phyloP scores from a whole-genome alignment of 1,140 invertebrate genomes.

The Hyles euphorbiae region DNA sequence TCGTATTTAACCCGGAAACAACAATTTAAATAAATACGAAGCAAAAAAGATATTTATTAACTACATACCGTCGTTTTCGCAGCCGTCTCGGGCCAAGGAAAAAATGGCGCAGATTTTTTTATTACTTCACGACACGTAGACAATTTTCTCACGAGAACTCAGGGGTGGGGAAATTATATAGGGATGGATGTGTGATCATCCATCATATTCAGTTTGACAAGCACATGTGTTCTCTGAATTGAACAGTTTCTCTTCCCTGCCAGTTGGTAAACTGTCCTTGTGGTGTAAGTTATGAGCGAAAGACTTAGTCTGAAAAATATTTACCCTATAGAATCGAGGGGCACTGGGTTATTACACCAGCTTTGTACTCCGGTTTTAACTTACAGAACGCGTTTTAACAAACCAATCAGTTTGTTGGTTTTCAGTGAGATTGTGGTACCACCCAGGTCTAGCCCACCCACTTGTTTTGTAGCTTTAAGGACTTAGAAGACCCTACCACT shows the following conservation, averaged over 20 bases:
- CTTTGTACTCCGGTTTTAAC: no score
- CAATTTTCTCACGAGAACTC: constrained; percentile 10
- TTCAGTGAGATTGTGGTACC: no score
- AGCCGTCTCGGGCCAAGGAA: no score
- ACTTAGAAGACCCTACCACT: no score
- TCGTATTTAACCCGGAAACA: no score
- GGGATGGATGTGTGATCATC: constrained; percentile 20
- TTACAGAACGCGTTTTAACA: no score
- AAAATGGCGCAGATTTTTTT: constrained; percentile 1
- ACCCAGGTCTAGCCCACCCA: no score
- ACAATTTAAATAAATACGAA: no score
- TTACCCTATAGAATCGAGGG: neutral
- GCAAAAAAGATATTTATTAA: no score
- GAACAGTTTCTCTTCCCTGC: constrained; percentile 24
- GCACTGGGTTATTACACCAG: neutral
- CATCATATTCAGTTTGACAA: constrained; percentile 42
- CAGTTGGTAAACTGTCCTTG: constrained; percentile 1
- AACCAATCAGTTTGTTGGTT: no score
- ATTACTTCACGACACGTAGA: constrained; percentile 13
- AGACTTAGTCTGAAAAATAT: neutral
- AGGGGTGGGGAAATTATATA: constrained; percentile 11
- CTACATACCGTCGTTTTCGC: no score
- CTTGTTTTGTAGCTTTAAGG: no score
- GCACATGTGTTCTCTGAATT: constrained; percentile 42
- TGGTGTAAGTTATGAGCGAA: neutral